A percentile compares a stretch with the other conserved stretches of the same genome.
phyloP scores from a whole-genome alignment of 1,140 invertebrate species.

The Ridgeia piscesae region DNA sequence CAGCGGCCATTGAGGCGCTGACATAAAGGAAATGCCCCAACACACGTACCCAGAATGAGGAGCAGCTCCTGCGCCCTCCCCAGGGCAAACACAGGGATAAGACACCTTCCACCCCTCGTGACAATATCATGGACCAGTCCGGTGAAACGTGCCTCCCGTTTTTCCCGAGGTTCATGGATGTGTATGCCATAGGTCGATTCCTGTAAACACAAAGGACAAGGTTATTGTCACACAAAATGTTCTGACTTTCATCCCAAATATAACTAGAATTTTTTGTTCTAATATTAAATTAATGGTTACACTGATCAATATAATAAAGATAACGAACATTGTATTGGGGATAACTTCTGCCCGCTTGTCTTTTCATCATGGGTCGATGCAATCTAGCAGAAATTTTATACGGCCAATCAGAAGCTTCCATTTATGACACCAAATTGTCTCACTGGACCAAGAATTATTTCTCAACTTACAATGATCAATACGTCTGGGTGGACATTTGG shows the following conservation, averaged over 20 bases:
- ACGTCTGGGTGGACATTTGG: constrained; percentile 94
- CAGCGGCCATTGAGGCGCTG: too few species aligned
- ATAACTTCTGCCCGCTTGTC: too few species aligned
- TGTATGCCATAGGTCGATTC: constrained; percentile 99
- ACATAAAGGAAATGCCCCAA: neutral
- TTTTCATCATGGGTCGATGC: too few species aligned
- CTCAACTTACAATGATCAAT: constrained; percentile 73
- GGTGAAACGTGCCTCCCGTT: constrained; percentile 93
- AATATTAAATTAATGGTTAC: constrained; percentile 7
- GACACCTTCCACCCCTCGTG: constrained; percentile 88
- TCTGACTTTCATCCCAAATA: neutral
- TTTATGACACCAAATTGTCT: neutral
- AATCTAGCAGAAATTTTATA: too few species aligned
- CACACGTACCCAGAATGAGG: constrained; percentile 12
- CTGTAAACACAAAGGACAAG: neutral
- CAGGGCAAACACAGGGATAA: constrained; percentile 98
- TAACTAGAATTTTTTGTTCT: constrained; percentile 53
- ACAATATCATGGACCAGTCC: constrained; percentile 95
- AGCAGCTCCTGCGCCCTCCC: constrained; percentile 72
- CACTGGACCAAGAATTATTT: constrained; percentile 36
- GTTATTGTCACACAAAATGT: neutral
- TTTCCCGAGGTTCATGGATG: constrained; percentile 97
- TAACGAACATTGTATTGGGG: too few species aligned
- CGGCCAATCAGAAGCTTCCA: too few species aligned
- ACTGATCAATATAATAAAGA: too few species aligned